phyloP scores from a whole-genome alignment of 37 sponge, comb jelly and placozoan species.

The Mnemiopsis leidyi region DNA sequence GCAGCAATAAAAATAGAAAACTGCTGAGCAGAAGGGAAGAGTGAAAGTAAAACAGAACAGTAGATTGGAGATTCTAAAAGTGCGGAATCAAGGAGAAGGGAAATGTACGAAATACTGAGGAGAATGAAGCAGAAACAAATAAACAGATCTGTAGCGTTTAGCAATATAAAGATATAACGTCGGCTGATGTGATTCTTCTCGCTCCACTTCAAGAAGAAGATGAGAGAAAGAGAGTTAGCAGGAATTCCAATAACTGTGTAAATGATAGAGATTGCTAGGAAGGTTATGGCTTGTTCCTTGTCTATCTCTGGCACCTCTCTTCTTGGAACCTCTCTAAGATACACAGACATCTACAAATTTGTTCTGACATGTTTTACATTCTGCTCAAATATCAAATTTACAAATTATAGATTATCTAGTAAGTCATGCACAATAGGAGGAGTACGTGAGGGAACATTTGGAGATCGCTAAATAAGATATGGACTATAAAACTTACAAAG shows the following conservation, averaged over 20 bases:
- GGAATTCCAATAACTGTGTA: background rate
- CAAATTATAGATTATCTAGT: too few relatives aligned
- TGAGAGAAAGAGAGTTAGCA: background rate
- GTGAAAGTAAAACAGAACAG: background rate
- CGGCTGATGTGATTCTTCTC: background rate
- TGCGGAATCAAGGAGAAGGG: background rate
- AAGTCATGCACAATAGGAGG: too few relatives aligned
- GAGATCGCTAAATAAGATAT: too few relatives aligned
- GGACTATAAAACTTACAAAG: too few relatives aligned
- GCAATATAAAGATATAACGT: background rate
- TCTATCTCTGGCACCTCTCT: background rate
- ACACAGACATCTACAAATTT: too few relatives aligned
- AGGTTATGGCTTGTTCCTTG: background rate
- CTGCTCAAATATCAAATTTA: too few relatives aligned
- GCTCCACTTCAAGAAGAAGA: background rate
- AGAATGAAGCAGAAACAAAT: background rate
- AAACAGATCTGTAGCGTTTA: background rate
- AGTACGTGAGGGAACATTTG: too few relatives aligned
- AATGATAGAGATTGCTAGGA: background rate
- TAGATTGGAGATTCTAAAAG: background rate
- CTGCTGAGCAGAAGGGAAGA: background rate
- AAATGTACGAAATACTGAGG: background rate
- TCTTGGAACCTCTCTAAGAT: too few relatives aligned
- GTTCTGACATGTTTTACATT: too few relatives aligned
- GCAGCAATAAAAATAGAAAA: background rate